These are phyloP conservation scores for Allolobophora icterica DNA, from an alignment of 2,888 invertebrate species.

Conservation along the genomic window DNA sequence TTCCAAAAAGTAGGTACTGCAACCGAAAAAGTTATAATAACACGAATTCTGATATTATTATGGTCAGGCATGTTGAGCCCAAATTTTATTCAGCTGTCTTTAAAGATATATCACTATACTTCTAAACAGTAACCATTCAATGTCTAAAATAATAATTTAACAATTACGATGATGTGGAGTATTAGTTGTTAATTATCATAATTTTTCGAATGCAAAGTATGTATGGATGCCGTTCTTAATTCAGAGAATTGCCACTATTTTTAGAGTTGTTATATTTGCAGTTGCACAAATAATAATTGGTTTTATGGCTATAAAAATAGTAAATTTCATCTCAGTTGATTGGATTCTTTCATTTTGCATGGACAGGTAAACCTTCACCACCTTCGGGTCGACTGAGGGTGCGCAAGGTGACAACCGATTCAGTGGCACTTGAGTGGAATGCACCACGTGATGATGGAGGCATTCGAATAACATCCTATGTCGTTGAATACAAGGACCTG, in stretches of 20 bases:
- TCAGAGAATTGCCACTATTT: neutral
- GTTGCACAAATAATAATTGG: neutral
- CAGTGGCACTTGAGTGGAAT: constrained; percentile 82
- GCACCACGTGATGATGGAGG: constrained; percentile 70
- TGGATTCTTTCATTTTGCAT: neutral
- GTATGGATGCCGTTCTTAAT: neutral
- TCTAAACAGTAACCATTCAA: neutral
- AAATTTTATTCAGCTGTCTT: neutral
- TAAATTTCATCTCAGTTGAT: neutral
- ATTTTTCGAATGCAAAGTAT: too few relatives aligned
- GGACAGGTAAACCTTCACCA: constrained; percentile 46
- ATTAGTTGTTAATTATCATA: neutral
- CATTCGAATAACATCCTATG: constrained; percentile 49
- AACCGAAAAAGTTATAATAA: too few relatives aligned
- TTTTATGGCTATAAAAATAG: neutral
- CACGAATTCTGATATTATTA: neutral
- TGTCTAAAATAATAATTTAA: neutral
- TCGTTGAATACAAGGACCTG: constrained; percentile 51
- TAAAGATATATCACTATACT: neutral
- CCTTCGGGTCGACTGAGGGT: constrained; percentile 46
- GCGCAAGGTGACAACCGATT: constrained; percentile 71
- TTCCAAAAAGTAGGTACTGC: too few relatives aligned
- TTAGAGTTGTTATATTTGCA: neutral
- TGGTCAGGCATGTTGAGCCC: neutral
- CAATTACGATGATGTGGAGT: neutral